A percentile compares a stretch with the other conserved stretches of the same genome.
Evolutionary conservation across 2,113 vertebrate genomes (phyloP).

Genomic region (Dinomys branickii): DNA sequence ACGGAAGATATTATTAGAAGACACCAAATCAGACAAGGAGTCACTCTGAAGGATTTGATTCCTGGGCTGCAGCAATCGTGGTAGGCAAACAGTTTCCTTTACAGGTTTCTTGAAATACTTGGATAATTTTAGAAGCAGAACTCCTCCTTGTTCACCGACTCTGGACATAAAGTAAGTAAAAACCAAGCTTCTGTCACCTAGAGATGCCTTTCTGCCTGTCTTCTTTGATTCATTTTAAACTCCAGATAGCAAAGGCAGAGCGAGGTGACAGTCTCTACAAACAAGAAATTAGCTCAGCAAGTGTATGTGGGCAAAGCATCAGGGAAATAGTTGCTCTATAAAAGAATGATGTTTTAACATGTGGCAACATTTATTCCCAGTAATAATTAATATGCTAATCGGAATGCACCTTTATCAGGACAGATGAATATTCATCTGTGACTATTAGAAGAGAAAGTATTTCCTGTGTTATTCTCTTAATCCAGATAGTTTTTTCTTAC

Average conservation of each 20-base stretch:
- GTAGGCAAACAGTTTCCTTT: background rate
- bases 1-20: background rate
- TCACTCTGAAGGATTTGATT: accelerated
- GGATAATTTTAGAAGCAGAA: background rate
- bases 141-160: background rate
- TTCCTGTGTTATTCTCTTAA: background rate
- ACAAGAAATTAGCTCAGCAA: background rate
- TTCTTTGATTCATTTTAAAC: background rate
- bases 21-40: background rate
- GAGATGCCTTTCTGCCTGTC: background rate
- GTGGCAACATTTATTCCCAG: background rate
- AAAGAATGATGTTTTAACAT: background rate
- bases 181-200: background rate
- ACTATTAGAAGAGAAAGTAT: background rate
- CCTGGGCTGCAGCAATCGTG: background rate
- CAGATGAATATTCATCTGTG: background rate
- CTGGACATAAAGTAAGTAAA: background rate
- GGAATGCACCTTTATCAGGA: background rate
- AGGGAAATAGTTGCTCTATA: background rate
- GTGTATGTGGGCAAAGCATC: accelerated
- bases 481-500: background rate
- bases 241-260: background rate
- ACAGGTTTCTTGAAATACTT: background rate
- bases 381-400: background rate
- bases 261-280: accelerated